Conservation (phyloP, 2,797 vertebrate genomes). For the Lerista edwardsae region DNA sequence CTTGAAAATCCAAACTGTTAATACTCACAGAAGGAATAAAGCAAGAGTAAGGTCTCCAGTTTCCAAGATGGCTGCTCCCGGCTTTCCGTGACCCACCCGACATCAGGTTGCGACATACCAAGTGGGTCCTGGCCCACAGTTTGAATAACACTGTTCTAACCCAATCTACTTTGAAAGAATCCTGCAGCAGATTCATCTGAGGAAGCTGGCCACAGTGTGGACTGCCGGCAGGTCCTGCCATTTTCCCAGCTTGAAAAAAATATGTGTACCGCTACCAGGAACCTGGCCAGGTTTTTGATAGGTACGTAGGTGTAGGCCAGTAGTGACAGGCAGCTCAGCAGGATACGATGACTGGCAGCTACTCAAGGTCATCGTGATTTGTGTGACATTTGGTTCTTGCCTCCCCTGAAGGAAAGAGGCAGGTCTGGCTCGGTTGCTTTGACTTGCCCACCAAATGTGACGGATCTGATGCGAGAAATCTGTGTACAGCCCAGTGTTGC, state of each 20-base stretch:
- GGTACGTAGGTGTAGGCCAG: not conserved
- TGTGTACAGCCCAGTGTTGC: not conserved
- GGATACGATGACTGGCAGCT: too few species aligned
- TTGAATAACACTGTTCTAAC: too few species aligned
- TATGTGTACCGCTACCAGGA: not conserved
- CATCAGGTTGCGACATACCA: too few species aligned
- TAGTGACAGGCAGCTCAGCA: too few species aligned
- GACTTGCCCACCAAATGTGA: not conserved
- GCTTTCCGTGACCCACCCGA: too few species aligned
- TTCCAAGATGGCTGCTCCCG: too few species aligned
- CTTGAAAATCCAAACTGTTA: too few species aligned
- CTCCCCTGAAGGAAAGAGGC: not conserved
- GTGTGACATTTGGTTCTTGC: not conserved
- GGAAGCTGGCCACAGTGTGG: not conserved
- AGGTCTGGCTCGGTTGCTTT: not conserved
- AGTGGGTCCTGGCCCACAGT: too few species aligned
- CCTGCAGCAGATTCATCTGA: not conserved
- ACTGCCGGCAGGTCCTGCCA: not conserved
- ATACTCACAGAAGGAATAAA: too few species aligned
- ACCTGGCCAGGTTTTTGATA: not conserved
- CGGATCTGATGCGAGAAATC: not conserved
- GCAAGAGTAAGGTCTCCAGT: too few species aligned
- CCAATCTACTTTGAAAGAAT: not conserved
- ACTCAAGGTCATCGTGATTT: not conserved
- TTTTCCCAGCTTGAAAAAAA: not conserved